Evolutionary conservation across 2,113 vertebrate species (phyloP), one percentile per base, ranked within the genome.

Genomic region (Malurus elegans): DNA sequence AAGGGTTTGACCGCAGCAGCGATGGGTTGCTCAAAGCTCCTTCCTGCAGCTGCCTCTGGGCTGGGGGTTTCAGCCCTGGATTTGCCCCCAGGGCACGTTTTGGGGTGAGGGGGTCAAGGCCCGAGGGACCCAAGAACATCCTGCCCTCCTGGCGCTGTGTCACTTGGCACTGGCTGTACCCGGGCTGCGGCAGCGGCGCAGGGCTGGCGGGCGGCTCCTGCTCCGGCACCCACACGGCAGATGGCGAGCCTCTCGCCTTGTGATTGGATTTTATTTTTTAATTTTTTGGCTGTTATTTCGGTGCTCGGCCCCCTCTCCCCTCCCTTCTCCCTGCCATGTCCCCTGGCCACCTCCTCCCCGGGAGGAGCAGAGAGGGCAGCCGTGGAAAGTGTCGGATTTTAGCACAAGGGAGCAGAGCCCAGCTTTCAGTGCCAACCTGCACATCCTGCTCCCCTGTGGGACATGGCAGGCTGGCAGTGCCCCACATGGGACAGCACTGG

Each of bases 171-270:
- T 0, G 0, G 64, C 0, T 3, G 66, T 19, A 17, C 58, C 65
- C 19, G 4, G 54, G 81, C 75, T 56, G 78, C 2, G 1, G 79
- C 50, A 62, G 81, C 15, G 17, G 66, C 0, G 5, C 4, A 0
- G 73, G 76, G 88, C 51, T 76, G 87, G 42, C 34, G 42, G 70
- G 60, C 47, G 18, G 93, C 90, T 54, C 34, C 75, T 76, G 50
- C 88, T 96, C 84, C 2, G 3, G 92, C 71, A 29, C 97, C 96
- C 91, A 95, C 97, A 8, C 10, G 16, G 50, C 97, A 97, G 97
- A 97, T 96, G 97, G 97, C 29, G 73, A 92, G 82, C 94, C 96
- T 94, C 95, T 91, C 32, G 45, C 93, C 69, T 95, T 83, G 21
- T 53, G 88, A 93, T 88, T 88, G 65, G 17, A 20, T 45, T 81